Evolutionary conservation across 2,113 vertebrate species (phyloP).

Genomic region (Pseudonaja textilis): DNA sequence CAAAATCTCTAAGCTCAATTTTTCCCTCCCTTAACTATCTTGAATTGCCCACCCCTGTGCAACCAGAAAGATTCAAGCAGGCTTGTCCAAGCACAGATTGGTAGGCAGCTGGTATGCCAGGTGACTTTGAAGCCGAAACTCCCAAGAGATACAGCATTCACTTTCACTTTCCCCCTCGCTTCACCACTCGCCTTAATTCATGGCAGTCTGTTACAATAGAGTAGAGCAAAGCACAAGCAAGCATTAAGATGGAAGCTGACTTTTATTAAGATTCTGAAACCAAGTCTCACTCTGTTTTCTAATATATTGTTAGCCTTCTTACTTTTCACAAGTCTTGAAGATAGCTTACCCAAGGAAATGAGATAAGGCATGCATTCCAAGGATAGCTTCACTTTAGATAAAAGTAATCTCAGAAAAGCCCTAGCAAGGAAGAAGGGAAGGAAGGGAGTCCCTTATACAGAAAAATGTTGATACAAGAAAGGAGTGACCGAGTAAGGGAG

Average conservation of each 20-base stretch:
- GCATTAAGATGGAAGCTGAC: not conserved
- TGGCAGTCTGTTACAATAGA: not conserved
- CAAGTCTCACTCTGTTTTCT: not conserved
- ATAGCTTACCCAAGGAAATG: not conserved
- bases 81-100: not conserved
- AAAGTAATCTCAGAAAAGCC: not conserved
- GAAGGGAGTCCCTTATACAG: no score
- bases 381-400: not conserved
- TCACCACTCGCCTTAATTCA: not conserved
- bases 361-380: not conserved
- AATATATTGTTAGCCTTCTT: not conserved
- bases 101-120: not conserved
- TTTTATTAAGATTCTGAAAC: not conserved
- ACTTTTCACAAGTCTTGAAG: not conserved
- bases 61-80: not conserved
- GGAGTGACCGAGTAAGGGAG: not conserved
- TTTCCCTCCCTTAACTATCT: not conserved
- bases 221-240: not conserved
- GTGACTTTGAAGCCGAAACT: not conserved
- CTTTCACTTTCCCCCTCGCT: not conserved
- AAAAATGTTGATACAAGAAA: not conserved
- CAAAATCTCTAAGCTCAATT: not conserved
- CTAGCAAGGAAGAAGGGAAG: no score
- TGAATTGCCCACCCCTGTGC: not conserved
- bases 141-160: not conserved